Base-by-base conservation (phyloP, 1,140 invertebrate genomes). In the Prorops nasuta region DNA sequence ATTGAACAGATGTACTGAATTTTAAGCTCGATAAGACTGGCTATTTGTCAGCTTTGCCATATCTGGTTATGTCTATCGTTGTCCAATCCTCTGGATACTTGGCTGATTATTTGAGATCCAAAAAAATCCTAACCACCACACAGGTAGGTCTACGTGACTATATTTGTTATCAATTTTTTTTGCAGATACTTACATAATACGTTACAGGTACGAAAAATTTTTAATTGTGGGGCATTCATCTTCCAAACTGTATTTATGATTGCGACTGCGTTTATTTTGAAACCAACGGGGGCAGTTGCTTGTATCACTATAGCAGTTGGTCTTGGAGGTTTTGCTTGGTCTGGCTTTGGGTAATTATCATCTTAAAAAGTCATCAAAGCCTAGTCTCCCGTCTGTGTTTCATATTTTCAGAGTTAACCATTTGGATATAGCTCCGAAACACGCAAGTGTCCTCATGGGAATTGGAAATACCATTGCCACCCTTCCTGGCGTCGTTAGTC, bases 401-500 rank as follows among this genome's bases (percentile, higher is more conserved):
- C 44, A 31, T 45, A 44, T 58, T 80, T 81, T 67, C 69, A 90
- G 88, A 69, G 90, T 93, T 3, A 93, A 94, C 75, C 89, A 91
- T 66, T 71, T 94, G 64, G 91, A 94, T 69, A 86, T 94, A 54
- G 91, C 91, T 8, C 90, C 91, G 16, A 87, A 86, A 62, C 87
- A 88, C 70, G 88, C 88, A 1, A 87, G 87, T 62, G 84, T 91
- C 3, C 66, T 94, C 20, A 92, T 94, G 90, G 92, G 92, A 2
- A 80, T 95, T 19, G 89, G 89, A 2, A 94, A 94, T 71, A 94
- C 91, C 1, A 79, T 95, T 58, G 91, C 90, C 1, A 94, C 92
- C 1, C 70, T 96, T 51, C 91, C 92, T 28, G 92, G 92, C 17
- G 92, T 95, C 53, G 72, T 94, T 4, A 91, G 88, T 71, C 92